These are phyloP conservation scores for Periparus ater DNA, from an alignment of 2,797 vertebrate species.

Conservation along the genomic window DNA sequence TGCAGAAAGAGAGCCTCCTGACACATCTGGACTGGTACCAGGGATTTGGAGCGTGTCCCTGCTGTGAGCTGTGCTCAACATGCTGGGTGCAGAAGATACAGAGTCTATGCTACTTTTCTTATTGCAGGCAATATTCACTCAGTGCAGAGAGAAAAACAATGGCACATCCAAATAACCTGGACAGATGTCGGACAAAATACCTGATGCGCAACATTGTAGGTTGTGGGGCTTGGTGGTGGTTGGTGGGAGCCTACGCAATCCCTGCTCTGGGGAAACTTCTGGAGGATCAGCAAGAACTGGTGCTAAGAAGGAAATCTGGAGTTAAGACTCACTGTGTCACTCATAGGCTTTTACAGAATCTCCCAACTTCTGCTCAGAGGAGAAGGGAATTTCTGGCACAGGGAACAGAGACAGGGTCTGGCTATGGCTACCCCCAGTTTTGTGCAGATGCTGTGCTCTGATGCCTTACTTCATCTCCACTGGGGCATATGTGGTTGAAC, in stretches of 20 bases:
- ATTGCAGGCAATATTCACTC: slow-evolving; percentile 83
- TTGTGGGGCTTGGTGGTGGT: background rate
- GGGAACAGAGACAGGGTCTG: background rate
- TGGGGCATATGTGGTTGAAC: background rate
- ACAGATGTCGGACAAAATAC: slow-evolving; percentile 82
- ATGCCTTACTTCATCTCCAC: background rate
- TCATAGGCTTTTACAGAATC: background rate
- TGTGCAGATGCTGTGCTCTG: background rate
- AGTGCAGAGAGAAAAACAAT: slow-evolving; percentile 80
- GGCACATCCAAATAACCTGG: slow-evolving; percentile 85
- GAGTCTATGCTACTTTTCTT: background rate
- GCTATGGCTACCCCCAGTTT: background rate
- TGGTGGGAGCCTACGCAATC: background rate
- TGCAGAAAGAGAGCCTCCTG: background rate
- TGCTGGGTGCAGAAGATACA: background rate
- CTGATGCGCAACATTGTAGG: slow-evolving; percentile 86
- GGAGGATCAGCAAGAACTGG: background rate
- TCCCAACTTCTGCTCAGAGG: background rate
- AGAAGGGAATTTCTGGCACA: background rate
- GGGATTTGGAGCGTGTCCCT: background rate
- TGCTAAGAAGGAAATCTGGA: background rate
- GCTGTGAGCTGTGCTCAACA: background rate
- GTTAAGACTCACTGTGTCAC: background rate
- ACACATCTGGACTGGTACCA: background rate
- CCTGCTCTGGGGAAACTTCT: background rate